Base-by-base conservation (phyloP, 2,888 invertebrate genomes). In the Chaetogeoica ovagalla region DNA sequence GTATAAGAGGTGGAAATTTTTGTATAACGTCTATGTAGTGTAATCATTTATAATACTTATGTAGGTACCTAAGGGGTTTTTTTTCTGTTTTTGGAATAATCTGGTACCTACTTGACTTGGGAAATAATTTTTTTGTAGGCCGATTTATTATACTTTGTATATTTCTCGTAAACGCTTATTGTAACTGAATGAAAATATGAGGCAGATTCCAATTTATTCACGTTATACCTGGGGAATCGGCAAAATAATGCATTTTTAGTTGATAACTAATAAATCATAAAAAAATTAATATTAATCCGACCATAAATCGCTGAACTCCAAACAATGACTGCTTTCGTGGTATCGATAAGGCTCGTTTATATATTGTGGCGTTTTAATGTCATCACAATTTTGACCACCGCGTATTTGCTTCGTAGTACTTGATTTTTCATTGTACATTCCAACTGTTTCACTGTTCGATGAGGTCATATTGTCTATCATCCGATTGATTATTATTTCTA, bases 241-340 rank as follows among this genome's bases (percentile, higher is more conserved):
- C 6, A 23, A 52, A 23, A 52, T 21, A 60, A 15, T 2, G 17
- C 13, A 15, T 48, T 48, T 0, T 6, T 30, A 7, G n/a, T 21
- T 6, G 17, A n/a, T 17, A 52, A 21, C 21, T 17, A 43, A 43
- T 43, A 55, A 55, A 52, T 65, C 4, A 5, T n/a, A 63, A 55
- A 15, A 43, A 43, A 43, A 6, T n/a, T n/a, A n/a, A n/a, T 9
- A 43, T 43, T 43, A 43, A 30, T 74, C 84, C 83, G 83, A 86
- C 88, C 88, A 89, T 79, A 88, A 83, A 73, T 89, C 87, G 55
- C 88, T 88, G 84, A 88, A 89, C 65, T 87, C 86, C 21, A 89
- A 84, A 83, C 89, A 89, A 83, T 89, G 89, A 2, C 88, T 86
- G 79, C 88, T 89, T 81, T 87, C 87, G 75, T 87, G 87, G 83